phyloP scores from a whole-genome alignment of 2,113 vertebrate genomes.

The Nesogale talazaci region DNA sequence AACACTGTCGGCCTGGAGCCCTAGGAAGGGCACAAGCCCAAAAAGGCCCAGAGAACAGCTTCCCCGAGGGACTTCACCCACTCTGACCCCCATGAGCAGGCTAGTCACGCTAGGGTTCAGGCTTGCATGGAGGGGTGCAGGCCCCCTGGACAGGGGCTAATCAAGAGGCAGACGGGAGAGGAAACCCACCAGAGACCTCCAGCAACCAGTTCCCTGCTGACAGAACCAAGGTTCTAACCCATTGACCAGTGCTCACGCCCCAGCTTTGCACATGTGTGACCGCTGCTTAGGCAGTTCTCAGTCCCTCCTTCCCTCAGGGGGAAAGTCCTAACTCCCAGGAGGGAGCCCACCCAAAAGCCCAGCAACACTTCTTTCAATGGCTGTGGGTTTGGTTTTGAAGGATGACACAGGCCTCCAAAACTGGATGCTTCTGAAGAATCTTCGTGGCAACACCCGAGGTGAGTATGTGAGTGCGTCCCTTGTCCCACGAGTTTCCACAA shows the following conservation, averaged over 20 bases:
- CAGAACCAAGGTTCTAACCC: too few species aligned
- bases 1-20: conserved; percentile 46
- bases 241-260: not conserved
- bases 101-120: too few species aligned
- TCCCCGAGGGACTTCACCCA: conserved; percentile 61
- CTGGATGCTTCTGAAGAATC: not conserved
- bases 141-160: not conserved
- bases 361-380: too few species aligned
- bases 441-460: not conserved
- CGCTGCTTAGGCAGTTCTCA: too few species aligned
- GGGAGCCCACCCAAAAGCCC: not conserved
- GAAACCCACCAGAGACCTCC: too few species aligned
- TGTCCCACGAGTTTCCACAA: not conserved
- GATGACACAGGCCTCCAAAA: too few species aligned
- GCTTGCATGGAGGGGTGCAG: too few species aligned
- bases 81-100: not conserved
- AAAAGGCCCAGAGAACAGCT: conserved; percentile 66
- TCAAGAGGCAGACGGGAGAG: not conserved
- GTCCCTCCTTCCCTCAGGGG: fast-evolving
- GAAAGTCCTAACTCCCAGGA: fast-evolving
- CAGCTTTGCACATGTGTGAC: fast-evolving
- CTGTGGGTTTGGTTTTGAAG: too few species aligned
- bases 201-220: fast-evolving
- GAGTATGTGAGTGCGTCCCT: not conserved
- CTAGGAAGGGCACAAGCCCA: not conserved